Evolutionary conservation across 2,113 vertebrate species (phyloP).

Genomic region (Athene noctua): DNA sequence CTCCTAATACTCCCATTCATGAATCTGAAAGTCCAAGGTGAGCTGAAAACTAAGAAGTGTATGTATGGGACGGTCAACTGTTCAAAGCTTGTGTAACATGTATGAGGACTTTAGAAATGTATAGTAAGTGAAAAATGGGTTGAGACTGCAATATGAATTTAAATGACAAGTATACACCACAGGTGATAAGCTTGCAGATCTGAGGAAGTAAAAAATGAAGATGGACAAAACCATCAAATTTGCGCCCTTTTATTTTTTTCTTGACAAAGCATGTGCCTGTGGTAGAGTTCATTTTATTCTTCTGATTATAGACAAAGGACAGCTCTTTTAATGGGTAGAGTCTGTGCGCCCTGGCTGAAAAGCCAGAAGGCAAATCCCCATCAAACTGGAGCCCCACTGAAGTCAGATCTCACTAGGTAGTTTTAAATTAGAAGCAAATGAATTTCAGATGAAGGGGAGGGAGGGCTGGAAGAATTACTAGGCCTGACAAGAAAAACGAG

Average conservation of each 20-base stretch:
- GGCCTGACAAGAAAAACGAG: constrained; percentile 56
- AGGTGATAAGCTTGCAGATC: not conserved
- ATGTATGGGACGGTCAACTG: not conserved
- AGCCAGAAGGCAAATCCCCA: not conserved
- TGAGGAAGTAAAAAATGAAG: constrained; percentile 15
- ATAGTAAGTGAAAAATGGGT: constrained; percentile 68
- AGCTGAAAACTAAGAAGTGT: not conserved
- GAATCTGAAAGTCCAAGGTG: not conserved
- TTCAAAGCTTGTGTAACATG: not conserved
- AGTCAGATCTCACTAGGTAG: constrained; percentile 46
- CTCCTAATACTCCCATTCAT: not conserved
- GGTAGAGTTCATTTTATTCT: not conserved
- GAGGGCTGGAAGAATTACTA: constrained; percentile 15
- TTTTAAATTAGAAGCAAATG: constrained; percentile 63
- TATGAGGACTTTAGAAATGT: constrained; percentile 44
- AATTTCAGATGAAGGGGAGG: constrained; percentile 14
- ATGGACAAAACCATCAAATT: not conserved
- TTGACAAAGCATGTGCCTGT: not conserved
- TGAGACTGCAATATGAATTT: constrained; percentile 13
- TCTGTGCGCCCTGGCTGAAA: not conserved
- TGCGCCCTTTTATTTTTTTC: not conserved
- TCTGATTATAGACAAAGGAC: not conserved
- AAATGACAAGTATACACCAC: not conserved
- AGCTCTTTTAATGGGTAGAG: not conserved
- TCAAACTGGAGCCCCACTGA: constrained; percentile 2